Evolutionary conservation across 2,113 vertebrate species (phyloP).

Genomic region (Macroglossus sobrinus): DNA sequence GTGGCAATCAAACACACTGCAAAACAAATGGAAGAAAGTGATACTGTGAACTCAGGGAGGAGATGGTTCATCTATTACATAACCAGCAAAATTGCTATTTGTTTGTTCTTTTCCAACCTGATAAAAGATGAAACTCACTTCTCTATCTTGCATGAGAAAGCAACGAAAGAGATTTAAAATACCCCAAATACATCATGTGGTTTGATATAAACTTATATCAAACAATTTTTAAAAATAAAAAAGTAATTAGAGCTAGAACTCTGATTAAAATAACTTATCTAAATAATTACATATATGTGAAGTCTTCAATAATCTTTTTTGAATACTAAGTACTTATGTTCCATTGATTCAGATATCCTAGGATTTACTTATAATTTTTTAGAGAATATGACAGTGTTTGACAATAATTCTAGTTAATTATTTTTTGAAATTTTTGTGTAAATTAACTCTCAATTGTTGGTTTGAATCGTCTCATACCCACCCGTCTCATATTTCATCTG

Average conservation of each 20-base stretch:
- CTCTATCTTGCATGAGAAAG: neutral
- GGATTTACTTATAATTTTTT: neutral
- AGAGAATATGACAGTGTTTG: neutral
- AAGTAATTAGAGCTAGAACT: neutral
- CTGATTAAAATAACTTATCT: neutral
- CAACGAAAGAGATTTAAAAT: neutral
- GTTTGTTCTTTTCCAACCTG: constrained; percentile 37
- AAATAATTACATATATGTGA: neutral
- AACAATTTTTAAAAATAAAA: neutral
- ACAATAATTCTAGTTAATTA: neutral
- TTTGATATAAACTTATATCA: neutral
- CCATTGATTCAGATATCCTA: neutral
- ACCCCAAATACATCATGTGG: neutral
- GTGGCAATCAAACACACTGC: constrained; percentile 28
- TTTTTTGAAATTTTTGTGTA: neutral
- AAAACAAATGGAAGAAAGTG: constrained; percentile 51
- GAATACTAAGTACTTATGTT: neutral
- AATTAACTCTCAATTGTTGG: neutral
- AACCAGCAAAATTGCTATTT: constrained; percentile 42
- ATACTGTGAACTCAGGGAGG: constrained; percentile 30
- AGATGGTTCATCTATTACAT: constrained; percentile 39
- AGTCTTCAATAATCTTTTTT: neutral
- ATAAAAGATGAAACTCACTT: neutral
- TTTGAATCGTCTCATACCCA: neutral
- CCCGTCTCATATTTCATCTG: neutral